Conservation (phyloP, 2,888 invertebrate genomes). For the Smittia sp. region DNA sequence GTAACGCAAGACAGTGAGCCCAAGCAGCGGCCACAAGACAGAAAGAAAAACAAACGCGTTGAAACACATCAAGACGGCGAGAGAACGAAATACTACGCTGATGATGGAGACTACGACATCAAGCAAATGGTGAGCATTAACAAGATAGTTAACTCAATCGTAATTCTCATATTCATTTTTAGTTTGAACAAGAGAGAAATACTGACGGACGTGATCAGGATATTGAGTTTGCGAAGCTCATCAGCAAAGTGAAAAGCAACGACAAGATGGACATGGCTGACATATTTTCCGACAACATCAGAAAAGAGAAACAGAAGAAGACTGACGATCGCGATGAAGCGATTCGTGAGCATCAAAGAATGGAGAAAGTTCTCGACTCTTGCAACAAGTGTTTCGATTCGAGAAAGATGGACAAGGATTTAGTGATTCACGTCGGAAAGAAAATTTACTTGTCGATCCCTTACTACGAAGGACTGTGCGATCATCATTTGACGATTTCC, state of each 20-base stretch:
- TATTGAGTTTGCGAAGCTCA: slow-evolving; percentile 71
- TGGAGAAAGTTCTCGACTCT: slow-evolving; percentile 69
- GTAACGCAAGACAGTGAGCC: slow-evolving; percentile 51
- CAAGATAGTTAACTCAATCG: slow-evolving; percentile 21
- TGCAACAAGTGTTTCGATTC: slow-evolving; percentile 84
- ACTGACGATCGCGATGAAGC: slow-evolving; percentile 61
- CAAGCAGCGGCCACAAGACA: slow-evolving; percentile 50
- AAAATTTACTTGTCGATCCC: slow-evolving; percentile 86
- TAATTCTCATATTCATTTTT: slow-evolving; percentile 32
- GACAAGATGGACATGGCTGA: slow-evolving; percentile 77
- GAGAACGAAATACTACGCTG: slow-evolving; percentile 78
- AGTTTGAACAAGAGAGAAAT: slow-evolving; percentile 79
- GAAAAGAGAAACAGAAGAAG: slow-evolving; percentile 59
- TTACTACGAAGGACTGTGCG: slow-evolving; percentile 71
- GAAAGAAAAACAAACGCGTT: slow-evolving; percentile 56
- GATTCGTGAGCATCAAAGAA: slow-evolving; percentile 69
- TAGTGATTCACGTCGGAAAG: slow-evolving; percentile 75
- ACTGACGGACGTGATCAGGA: slow-evolving; percentile 77
- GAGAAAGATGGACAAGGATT: slow-evolving; percentile 74
- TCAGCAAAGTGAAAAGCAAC: slow-evolving; percentile 61
- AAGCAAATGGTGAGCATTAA: slow-evolving; percentile 68
- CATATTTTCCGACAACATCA: slow-evolving; percentile 76
- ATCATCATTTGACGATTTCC: slow-evolving; percentile 82
- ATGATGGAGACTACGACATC: slow-evolving; percentile 84
- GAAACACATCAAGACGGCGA: slow-evolving; percentile 73